Percentiles rank a stretch among this genome's conserved stretches.
These are phyloP conservation scores for Trichechus manatus DNA, from an alignment of 2,113 vertebrate genomes.

Conservation along the genomic window DNA sequence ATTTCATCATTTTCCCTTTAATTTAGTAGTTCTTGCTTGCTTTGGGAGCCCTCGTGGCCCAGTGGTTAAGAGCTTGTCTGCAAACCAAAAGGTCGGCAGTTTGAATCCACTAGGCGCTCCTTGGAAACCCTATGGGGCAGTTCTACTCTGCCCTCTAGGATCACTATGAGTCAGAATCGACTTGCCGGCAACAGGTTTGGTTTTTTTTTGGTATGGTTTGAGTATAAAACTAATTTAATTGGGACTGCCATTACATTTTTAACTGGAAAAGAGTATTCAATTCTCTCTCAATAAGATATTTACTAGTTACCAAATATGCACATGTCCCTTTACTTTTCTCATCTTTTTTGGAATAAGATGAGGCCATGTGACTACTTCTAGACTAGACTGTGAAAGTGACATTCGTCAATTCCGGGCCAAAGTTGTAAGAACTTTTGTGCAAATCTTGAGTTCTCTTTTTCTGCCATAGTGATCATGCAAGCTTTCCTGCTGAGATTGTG, in stretches of 20 bases:
- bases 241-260: not conserved
- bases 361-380: not conserved
- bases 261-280: not conserved
- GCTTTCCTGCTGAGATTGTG: not conserved
- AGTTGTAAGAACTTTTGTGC: not conserved
- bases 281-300: not conserved
- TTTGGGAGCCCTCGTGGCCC: too few species aligned
- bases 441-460: not conserved
- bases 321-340: not conserved
- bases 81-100: too few species aligned
- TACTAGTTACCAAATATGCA: not conserved
- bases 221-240: not conserved
- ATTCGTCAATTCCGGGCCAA: not conserved
- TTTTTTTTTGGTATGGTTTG: not conserved
- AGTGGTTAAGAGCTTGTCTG: too few species aligned
- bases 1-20: not conserved
- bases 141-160: too few species aligned
- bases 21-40: not conserved
- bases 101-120: too few species aligned
- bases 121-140: too few species aligned
- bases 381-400: not conserved
- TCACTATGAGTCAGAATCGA: too few species aligned
- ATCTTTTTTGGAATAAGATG: not conserved
- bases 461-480: not conserved
- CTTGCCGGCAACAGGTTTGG: too few species aligned